Base-by-base conservation (phyloP, 2,797 vertebrate species). In the Allobates femoralis region DNA sequence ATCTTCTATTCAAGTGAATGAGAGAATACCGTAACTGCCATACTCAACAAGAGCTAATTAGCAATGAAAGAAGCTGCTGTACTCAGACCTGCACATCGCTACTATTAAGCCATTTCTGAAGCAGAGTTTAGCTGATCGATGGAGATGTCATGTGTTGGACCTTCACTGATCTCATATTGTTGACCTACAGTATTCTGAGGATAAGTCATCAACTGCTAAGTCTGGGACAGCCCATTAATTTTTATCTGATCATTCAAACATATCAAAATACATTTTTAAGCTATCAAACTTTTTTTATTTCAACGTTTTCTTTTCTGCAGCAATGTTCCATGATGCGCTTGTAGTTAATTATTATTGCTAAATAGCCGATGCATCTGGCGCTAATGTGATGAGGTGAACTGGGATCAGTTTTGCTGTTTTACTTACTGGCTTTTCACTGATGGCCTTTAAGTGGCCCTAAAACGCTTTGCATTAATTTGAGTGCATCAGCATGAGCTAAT, bases 391-490 rank as follows among this genome's bases (percentile, higher is more conserved):
- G 76, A 85, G 84, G 84, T 85, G 84, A 85, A 64, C 7, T 3
- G 51, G 67, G 62, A 85, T 85, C 84, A 58, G 51, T 85, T 58
- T 46, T 67, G 46, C 50, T 37, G 19, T 69, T 67, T 78, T 85
- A 77, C 30, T 78, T 84, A 34, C 71, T 76, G 58, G 18, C 56
- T 84, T 75, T 94, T 92, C 90, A 91, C 92, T 89, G 91, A 88
- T 86, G 89, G 87, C 85, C 91, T 86, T 88, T 89, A 75, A 91
- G 87, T 86, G 89, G 87, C 85, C 91, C 85, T 87, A 90, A 91
- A 90, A 88, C 51, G 89, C 85, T 93, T 91, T 91, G 88, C 92
- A 91, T 90, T 92, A 90, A 92, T 91, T 88, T 75, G 80, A 69
- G 86, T 88, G 84, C 75, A 79, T 78, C 10, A 14, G 55, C 78